Evolutionary conservation across 2,113 vertebrate genomes (phyloP).

Genomic region (Tauraco erythrolophus): DNA sequence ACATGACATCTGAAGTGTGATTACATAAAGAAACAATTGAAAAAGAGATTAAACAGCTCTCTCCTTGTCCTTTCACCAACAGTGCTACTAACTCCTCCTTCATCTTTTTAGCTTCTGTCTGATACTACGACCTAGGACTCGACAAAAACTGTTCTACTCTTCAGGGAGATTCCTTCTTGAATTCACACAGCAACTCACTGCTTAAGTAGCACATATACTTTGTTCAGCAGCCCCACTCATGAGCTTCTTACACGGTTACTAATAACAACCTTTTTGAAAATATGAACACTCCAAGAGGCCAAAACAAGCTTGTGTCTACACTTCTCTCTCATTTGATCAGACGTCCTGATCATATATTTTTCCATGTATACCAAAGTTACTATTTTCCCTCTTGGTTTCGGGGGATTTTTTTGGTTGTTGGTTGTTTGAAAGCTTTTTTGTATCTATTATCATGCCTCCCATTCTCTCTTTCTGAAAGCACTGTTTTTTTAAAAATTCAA

Average conservation of each 20-base stretch:
- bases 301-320: background rate
- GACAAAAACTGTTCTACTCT: background rate
- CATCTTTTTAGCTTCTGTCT: background rate
- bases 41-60: background rate
- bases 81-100: background rate
- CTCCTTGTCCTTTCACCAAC: background rate
- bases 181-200: background rate
- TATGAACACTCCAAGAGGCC: background rate
- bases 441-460: background rate
- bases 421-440: background rate
- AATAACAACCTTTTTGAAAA: background rate
- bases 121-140: background rate
- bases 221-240: background rate
- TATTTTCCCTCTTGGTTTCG: background rate
- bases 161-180: background rate
- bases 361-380: background rate
- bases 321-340: background rate
- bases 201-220: fast-evolving
- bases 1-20: background rate
- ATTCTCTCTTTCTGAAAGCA: background rate
- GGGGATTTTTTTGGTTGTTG: too few species aligned
- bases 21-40: background rate
- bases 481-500: background rate
- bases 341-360: background rate
- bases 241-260: background rate